Evolutionary conservation across 2,113 vertebrate species (phyloP).

Genomic region (Choloepus hoffmanni): DNA sequence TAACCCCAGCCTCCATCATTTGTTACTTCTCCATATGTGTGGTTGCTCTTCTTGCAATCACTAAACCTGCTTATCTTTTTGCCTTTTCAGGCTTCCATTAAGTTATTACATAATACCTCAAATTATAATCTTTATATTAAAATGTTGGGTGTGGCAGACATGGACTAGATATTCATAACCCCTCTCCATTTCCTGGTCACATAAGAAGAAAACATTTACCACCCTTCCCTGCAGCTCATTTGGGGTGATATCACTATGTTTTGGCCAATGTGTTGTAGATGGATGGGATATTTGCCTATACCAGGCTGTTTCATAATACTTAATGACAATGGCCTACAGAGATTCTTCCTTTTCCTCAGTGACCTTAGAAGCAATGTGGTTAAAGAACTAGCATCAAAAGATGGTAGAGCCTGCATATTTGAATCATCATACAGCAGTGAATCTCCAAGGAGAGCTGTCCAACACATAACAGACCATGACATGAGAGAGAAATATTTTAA

Average conservation of each 20-base stretch:
- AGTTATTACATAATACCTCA: background rate
- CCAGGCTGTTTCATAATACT: background rate
- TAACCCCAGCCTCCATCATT: background rate
- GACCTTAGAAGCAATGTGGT: background rate
- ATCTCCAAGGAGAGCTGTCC: background rate
- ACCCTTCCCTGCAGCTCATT: background rate
- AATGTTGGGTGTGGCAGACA: background rate
- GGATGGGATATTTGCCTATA: background rate
- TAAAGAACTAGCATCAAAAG: background rate
- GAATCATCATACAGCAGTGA: background rate
- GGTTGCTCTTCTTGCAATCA: background rate
- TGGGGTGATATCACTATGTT: background rate
- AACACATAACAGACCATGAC: background rate
- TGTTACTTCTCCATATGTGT: too few species aligned
- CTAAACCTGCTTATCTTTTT: background rate
- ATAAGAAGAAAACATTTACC: background rate
- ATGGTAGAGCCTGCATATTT: background rate
- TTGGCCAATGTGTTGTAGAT: background rate
- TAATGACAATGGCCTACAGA: rapidly evolving
- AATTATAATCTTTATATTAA: background rate
- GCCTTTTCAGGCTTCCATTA: background rate
- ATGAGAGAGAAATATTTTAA: background rate
- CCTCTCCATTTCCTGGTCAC: background rate
- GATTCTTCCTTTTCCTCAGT: background rate
- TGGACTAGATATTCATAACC: background rate